A percentile compares a stretch with the other conserved stretches of the same genome.
Evolutionary conservation across 2,797 vertebrate species (phyloP).

Genomic region (Phalanger gymnotis): DNA sequence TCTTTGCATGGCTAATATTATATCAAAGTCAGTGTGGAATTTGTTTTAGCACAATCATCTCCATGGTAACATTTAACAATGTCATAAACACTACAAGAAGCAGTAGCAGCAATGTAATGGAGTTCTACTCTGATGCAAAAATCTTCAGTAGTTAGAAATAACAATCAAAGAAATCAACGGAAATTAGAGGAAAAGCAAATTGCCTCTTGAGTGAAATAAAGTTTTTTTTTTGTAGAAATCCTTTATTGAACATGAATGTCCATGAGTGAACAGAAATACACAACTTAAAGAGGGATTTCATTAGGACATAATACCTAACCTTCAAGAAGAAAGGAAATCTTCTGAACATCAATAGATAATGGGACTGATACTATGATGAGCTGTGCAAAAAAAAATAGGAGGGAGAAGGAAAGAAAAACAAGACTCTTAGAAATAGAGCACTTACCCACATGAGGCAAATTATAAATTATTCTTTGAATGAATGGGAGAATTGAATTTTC

Average conservation of each 20-base stretch:
- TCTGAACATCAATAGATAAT: not conserved
- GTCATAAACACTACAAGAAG: conserved; percentile 68
- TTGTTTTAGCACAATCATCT: conserved; percentile 55
- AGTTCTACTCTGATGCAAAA: conserved; percentile 33
- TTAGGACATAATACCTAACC: not conserved
- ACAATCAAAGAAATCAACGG: conserved; percentile 34
- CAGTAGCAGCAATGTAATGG: conserved; percentile 30
- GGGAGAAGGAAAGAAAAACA: not conserved
- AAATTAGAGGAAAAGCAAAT: not conserved
- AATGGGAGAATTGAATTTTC: conserved; percentile 30
- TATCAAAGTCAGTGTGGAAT: conserved; percentile 61
- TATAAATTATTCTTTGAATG: conserved; percentile 45
- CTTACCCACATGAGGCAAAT: conserved; percentile 22
- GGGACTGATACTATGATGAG: not conserved
- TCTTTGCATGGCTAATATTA: conserved; percentile 58
- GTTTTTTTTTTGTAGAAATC: not conserved
- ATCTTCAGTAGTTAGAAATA: conserved; percentile 50
- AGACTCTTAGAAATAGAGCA: not conserved
- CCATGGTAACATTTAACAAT: conserved; percentile 67
- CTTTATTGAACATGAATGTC: conserved; percentile 42
- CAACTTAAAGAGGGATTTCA: not conserved
- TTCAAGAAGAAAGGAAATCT: not conserved
- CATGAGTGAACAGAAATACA: not conserved
- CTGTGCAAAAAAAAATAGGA: not conserved
- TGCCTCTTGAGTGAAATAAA: conserved; percentile 36